phyloP scores from a whole-genome alignment of 2,797 vertebrate species.

The Ctenochaetus hawaiiensis region DNA sequence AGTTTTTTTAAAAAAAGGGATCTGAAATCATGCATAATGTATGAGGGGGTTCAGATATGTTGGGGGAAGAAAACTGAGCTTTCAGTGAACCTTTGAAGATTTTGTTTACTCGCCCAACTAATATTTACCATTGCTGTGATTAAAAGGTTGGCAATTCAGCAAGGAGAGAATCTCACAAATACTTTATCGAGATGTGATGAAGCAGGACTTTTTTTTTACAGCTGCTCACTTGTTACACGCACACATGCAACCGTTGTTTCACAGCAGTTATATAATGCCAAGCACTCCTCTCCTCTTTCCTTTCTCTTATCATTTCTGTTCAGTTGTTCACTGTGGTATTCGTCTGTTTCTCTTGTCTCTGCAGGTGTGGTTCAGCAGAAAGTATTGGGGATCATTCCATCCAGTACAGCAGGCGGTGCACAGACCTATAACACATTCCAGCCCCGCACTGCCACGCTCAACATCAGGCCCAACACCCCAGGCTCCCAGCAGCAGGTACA shows the following conservation, averaged over 20 bases:
- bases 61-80: constrained; percentile 78
- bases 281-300: too few relatives aligned
- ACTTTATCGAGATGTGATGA: constrained; percentile 66
- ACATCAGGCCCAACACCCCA: constrained; percentile 91
- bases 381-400: constrained; percentile 97
- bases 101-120: constrained; percentile 75
- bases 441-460: constrained; percentile 93
- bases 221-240: constrained; percentile 46
- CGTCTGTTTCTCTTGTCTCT: constrained; percentile 22
- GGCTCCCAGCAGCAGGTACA: constrained; percentile 89
- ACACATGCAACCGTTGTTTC: constrained; percentile 25
- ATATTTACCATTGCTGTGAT: constrained; percentile 79
- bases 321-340: constrained; percentile 1
- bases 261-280: constrained; percentile 35
- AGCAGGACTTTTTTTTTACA: constrained; percentile 42
- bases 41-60: constrained; percentile 71
- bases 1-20: constrained; percentile 58
- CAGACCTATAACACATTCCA: constrained; percentile 97
- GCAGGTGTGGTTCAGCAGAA: constrained; percentile 93
- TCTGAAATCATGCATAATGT: constrained; percentile 77
- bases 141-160: constrained; percentile 64
- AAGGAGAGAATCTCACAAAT: constrained; percentile 64
- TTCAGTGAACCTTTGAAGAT: constrained; percentile 78
- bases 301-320: background rate
- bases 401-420: constrained; percentile 89